These are phyloP conservation scores for Cheilosia soror DNA, from an alignment of 2,888 invertebrate species.

Conservation along the genomic window DNA sequence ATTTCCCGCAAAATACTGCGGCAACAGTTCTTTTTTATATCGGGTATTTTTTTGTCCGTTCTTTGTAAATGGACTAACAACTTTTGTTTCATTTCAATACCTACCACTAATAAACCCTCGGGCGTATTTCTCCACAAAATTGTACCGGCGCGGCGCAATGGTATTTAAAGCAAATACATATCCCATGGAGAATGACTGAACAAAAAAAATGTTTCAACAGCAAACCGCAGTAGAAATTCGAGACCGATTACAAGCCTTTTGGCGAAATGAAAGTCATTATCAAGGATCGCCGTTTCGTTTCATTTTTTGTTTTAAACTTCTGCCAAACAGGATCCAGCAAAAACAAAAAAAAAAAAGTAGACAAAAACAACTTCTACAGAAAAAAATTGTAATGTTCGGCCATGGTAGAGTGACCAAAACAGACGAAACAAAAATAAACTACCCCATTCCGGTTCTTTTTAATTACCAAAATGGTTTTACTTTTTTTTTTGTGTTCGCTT, in stretches of 20 bases:
- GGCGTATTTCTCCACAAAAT: conserved; percentile 22
- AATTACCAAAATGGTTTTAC: conserved; percentile 66
- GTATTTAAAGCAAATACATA: conserved; percentile 51
- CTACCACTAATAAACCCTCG: conserved; percentile 51
- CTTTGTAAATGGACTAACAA: conserved; percentile 33
- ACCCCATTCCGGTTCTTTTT: conserved; percentile 61
- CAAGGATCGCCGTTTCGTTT: conserved; percentile 60
- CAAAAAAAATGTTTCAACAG: conserved; percentile 18
- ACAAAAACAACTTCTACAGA: neutral
- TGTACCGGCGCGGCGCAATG: conserved; percentile 9
- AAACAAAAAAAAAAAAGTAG: neutral
- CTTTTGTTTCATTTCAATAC: conserved; percentile 50
- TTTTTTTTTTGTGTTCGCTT: conserved; percentile 15
- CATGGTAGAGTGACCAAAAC: conserved; percentile 40
- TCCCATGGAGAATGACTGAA: neutral
- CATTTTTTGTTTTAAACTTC: conserved; percentile 39
- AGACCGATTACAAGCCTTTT: conserved; percentile 67
- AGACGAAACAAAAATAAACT: conserved; percentile 57
- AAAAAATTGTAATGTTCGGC: conserved; percentile 50
- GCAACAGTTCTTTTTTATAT: conserved; percentile 33
- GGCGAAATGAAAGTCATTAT: conserved; percentile 69
- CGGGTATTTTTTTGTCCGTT: conserved; percentile 14
- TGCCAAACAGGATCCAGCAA: conserved; percentile 2
- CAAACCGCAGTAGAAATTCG: conserved; percentile 61
- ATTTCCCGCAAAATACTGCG: conserved; percentile 26